Conservation (phyloP, 2,888 invertebrate genomes). For the Plebejus melissa region DNA sequence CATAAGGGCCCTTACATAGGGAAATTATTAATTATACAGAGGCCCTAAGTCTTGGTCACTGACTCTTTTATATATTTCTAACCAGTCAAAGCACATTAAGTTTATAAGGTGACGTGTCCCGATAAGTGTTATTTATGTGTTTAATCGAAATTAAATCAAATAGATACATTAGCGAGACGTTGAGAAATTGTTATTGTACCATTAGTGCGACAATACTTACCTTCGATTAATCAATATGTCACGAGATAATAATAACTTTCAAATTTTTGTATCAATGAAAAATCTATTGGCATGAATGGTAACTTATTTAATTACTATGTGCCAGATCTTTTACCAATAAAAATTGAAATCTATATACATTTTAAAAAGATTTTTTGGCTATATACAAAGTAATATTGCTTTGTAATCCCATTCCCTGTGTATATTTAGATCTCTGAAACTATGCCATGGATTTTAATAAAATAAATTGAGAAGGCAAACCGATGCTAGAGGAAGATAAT, state of each 20-base stretch:
- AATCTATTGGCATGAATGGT: neutral
- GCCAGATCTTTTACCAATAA: too few relatives aligned
- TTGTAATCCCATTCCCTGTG: too few relatives aligned
- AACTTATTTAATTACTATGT: neutral
- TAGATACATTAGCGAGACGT: neutral
- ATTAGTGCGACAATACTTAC: conserved; percentile 8
- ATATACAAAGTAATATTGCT: too few relatives aligned
- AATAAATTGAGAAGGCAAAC: too few relatives aligned
- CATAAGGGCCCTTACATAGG: too few relatives aligned
- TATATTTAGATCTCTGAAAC: too few relatives aligned
- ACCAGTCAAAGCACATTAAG: neutral
- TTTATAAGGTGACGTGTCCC: neutral
- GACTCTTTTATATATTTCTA: neutral
- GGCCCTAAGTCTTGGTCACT: too few relatives aligned
- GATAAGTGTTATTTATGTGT: conserved; percentile 21
- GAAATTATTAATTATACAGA: too few relatives aligned
- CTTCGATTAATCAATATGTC: conserved; percentile 1
- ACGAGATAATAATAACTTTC: neutral
- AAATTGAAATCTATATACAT: too few relatives aligned
- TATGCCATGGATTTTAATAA: too few relatives aligned
- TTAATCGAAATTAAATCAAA: conserved; percentile 17
- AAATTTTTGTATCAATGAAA: neutral
- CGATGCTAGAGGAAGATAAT: too few relatives aligned
- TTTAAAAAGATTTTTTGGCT: too few relatives aligned
- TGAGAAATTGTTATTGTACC: neutral